These are phyloP conservation scores for Archips xylosteana DNA, from an alignment of 2,888 invertebrate genomes.

Conservation along the genomic window DNA sequence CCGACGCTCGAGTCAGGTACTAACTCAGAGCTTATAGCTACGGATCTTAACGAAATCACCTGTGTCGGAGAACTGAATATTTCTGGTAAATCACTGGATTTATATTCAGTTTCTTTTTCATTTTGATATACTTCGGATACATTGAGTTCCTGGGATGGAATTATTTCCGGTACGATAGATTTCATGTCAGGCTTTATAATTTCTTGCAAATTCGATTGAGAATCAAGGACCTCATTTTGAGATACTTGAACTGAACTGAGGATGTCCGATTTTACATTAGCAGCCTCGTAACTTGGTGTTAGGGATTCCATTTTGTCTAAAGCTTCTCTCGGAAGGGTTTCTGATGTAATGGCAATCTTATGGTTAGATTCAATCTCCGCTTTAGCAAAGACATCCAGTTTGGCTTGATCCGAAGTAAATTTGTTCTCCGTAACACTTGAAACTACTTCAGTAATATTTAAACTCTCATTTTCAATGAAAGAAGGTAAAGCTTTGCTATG, in stretches of 20 bases:
- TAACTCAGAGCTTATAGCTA: conserved; percentile 82
- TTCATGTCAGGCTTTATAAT: conserved; percentile 58
- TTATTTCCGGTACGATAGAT: conserved; percentile 61
- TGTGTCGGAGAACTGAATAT: conserved; percentile 66
- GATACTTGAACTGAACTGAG: conserved; percentile 68
- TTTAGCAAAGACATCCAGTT: conserved; percentile 79
- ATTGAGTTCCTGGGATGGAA: conserved; percentile 60
- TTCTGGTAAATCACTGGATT: conserved; percentile 49
- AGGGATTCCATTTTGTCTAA: conserved; percentile 59
- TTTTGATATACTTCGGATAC: conserved; percentile 69
- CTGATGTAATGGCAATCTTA: conserved; percentile 78
- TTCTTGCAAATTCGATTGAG: conserved; percentile 64
- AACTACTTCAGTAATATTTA: conserved; percentile 86
- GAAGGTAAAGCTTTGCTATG: conserved; percentile 81
- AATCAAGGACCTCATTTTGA: conserved; percentile 76
- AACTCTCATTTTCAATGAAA: conserved; percentile 85
- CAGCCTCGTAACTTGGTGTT: conserved; percentile 65
- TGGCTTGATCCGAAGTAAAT: conserved; percentile 65
- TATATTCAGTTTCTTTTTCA: conserved; percentile 71
- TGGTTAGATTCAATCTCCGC: conserved; percentile 81
- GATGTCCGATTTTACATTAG: conserved; percentile 63
- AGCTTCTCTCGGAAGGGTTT: conserved; percentile 71
- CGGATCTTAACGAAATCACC: conserved; percentile 77
- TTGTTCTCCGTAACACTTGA: conserved; percentile 80
- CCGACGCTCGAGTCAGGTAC: conserved; percentile 72